Evolutionary conservation across 2,113 vertebrate species (phyloP).

Genomic region (Cyanoliseus patagonus): DNA sequence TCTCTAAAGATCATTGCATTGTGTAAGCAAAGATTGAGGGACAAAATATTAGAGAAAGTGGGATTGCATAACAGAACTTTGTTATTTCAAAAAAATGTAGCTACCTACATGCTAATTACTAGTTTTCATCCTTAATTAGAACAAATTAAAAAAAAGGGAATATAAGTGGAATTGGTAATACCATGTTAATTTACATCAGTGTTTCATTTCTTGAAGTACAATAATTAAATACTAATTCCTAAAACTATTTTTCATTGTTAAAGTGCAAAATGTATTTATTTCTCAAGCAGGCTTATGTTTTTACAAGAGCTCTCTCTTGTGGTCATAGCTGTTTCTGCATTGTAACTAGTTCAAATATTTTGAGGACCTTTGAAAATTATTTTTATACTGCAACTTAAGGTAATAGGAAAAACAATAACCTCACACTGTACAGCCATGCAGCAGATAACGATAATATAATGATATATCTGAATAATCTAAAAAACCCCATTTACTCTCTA

Average conservation of each 20-base stretch:
- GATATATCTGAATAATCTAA: slow-evolving; percentile 1
- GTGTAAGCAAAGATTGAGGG: neutral
- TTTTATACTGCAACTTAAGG: slow-evolving; percentile 24
- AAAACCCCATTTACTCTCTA: slow-evolving; percentile 27
- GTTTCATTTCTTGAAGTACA: slow-evolving; percentile 42
- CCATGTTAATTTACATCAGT: neutral
- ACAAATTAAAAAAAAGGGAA: slow-evolving; percentile 17
- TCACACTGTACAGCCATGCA: neutral
- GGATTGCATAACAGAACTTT: neutral
- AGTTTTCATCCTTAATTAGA: slow-evolving; percentile 7
- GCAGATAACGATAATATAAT: neutral
- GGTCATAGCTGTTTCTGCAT: slow-evolving; percentile 49
- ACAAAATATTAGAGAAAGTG: neutral
- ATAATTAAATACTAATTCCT: slow-evolving; percentile 52
- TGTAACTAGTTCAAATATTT: neutral
- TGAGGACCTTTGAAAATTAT: neutral
- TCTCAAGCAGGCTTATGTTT: slow-evolving; percentile 24
- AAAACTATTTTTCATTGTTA: slow-evolving; percentile 2
- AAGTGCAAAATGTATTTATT: slow-evolving; percentile 7
- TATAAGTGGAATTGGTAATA: slow-evolving; percentile 1
- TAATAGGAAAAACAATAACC: neutral
- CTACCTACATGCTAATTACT: neutral
- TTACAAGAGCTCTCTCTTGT: slow-evolving; percentile 79
- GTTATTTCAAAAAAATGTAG: neutral
- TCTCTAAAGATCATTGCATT: neutral